Evolutionary conservation across 2,113 vertebrate species (phyloP), one percentile per base, ranked within the genome.

Genomic region (Haemorhous mexicanus): DNA sequence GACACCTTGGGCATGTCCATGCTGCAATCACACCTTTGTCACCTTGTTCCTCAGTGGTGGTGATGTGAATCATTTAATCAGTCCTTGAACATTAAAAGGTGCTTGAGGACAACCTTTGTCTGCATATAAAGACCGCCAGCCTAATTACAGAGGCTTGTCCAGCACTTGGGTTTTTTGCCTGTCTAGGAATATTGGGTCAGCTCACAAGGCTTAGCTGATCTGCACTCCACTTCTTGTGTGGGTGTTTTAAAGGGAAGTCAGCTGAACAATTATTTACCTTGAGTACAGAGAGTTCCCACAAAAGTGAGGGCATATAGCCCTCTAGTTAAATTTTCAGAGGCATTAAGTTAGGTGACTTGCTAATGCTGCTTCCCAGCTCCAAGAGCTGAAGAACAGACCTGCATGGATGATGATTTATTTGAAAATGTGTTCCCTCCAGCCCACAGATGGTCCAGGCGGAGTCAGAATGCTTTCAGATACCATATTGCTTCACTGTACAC

Each of bases 401-500:
- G 77, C 66, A 52, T 44, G 27, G 66, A 78, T 89, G 56, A 68
- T 43, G 66, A 92, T 90, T 77, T 96, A 55, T 75, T 88, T 90
- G 94, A 70, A 86, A 95, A 90, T 52, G 39, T 90, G 83, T 50
- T 94, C 61, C 39, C 69, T 95, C 35, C 59, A 90, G 80, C 68
- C 89, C 76, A 84, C 93, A 93, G 80, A 94, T 96, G 86, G 89
- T 70, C 73, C 76, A 81, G 72, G 80, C 33, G 0, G 75, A 96
- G 80, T 83, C 86, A 90, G 89, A 92, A 84, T 72, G 58, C 83
- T 92, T 87, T 76, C 76, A 96, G 93, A 92, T 90, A 90, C 91
- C 84, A 81, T 94, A 89, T 78, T 95, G 87, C 91, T 80, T 93
- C 83, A 70, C 92, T 94, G 53, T 58, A 76, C 59, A 16, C 59